Evolutionary conservation across 1,140 invertebrate genomes (phyloP), one percentile per base, ranked within the genome.

Genomic region (Anoplolepis gracilipes): DNA sequence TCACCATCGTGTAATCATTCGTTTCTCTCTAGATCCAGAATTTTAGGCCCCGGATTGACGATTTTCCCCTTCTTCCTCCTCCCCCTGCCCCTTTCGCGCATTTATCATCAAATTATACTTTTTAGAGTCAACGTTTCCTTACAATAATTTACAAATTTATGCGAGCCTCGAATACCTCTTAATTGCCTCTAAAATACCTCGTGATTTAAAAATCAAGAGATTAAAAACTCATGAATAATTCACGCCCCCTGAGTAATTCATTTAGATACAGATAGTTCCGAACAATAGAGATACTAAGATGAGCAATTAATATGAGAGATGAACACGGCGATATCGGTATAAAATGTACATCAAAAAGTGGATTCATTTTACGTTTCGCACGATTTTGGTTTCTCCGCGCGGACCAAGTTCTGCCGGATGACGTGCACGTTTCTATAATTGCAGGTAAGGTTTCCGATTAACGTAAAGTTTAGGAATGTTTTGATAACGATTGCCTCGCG

Each of bases 1-100:
- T 90, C 75, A 86, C 36, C 19, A 13, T 76, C 36, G 25, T 49
- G 42, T 77, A 77, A 77, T 86, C 82, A 53, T 65, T 59, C 69
- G 39, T 5, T 49, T 42, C 78, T 81, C 75, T 88, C 59, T 64
- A 53, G 46, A 57, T 49, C 1, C 10, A 22, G 57, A 84, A 84
- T 89, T 88, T 78, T 57, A 16, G 25, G 36, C 13, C 39, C 19
- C 53, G 1, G 65, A 49, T 62, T 3, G n/a, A 25, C 53, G 49
- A 42, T 42, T 13, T 13, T 11, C 42, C 2, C 42, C 11, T 10
- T 3, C 11, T 2, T 13, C 11, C 6, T 2, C 1, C 39, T 11
- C 42, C 11, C 42, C 11, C 42, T 42, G 7, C 42, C 10, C 16
- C 46, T 19, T 16, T 0, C 46, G 46, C 8, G 39, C 59, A 25